phyloP scores from a whole-genome alignment of 2,113 vertebrate genomes.

The Ivindomyrus marchei region DNA sequence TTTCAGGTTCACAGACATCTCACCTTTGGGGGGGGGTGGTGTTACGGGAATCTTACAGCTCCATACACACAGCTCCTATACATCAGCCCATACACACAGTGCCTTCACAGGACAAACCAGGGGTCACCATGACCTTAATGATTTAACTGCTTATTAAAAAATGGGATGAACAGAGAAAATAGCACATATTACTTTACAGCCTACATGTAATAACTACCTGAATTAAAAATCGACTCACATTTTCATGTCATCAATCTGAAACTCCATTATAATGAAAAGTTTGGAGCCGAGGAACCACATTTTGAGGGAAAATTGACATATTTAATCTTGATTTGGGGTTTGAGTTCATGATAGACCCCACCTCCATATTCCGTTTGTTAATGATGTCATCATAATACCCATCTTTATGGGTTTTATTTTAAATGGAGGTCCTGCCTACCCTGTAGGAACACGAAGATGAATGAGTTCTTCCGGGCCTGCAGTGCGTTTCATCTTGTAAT shows the following conservation, averaged over 20 bases:
- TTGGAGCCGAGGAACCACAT: neutral
- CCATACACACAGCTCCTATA: neutral
- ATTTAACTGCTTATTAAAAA: neutral
- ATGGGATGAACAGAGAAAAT: neutral
- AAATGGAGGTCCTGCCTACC: neutral
- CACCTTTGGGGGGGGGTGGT: neutral
- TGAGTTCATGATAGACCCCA: neutral
- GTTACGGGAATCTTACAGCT: neutral
- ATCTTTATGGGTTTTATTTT: neutral
- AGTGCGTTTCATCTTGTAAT: neutral
- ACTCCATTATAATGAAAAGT: conserved; percentile 3
- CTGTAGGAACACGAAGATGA: neutral
- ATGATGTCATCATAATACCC: neutral
- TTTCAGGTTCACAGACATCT: neutral
- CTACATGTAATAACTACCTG: neutral
- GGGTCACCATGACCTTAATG: neutral
- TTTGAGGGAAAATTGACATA: neutral
- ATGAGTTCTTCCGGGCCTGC: neutral
- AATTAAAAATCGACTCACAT: neutral
- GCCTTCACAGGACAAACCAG: neutral
- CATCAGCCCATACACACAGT: neutral
- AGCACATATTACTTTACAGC: neutral
- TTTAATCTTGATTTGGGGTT: neutral
- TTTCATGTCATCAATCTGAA: neutral
- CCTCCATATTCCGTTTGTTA: neutral